Evolutionary conservation across 2,797 vertebrate genomes (phyloP), one percentile per base, ranked within the genome.

Genomic region (Eidolon dupreanum): DNA sequence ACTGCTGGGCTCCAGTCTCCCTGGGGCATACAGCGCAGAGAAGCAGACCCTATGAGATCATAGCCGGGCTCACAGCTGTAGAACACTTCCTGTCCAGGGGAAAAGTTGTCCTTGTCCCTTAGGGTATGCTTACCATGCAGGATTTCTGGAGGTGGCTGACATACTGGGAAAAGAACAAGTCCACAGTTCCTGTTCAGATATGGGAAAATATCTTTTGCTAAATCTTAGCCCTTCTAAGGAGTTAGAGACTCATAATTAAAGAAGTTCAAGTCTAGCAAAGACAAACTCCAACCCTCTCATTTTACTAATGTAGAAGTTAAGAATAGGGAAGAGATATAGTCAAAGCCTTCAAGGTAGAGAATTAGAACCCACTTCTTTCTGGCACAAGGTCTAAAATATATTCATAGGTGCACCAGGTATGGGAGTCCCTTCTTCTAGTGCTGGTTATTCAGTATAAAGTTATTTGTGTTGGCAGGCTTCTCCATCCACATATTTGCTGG

Each of bases 1-100:
- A 87, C 90, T 4, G 57, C 31, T 0, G 77, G 81, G 6, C 96
- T 98, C 98, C 98, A 98, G 20, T 90, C 84, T 19, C 98, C 98
- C 1, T 7, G 19, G 38, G 81, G 92, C 3, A 96, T 97, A 74
- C 98, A 98, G 90, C 17, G 17, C 87, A 98, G 94, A 88, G 95
- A 97, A 31, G 93, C 46, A 66, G 98, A 71, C 22, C 98, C 98
- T 0, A 11, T 84, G 51, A 98, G 97, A 0, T 93, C 93, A 28
- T 97, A 93, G 43, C 97, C 93, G 0, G 38, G n/a, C 0, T 88
- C 2, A 13, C 98, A 98, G 10, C 2, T 97, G 94, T 98, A 98
- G 0, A 38, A 94, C 0, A 98, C 87, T 0, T 97, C 65, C 0
- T 66, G 81, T 49, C 98, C 98, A 0, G 94, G 96, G 90, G 26